Percentiles rank a stretch among this genome's conserved stretches.
These are phyloP conservation scores for Sterna hirundo DNA, from an alignment of 2,113 vertebrate species.

Conservation along the genomic window DNA sequence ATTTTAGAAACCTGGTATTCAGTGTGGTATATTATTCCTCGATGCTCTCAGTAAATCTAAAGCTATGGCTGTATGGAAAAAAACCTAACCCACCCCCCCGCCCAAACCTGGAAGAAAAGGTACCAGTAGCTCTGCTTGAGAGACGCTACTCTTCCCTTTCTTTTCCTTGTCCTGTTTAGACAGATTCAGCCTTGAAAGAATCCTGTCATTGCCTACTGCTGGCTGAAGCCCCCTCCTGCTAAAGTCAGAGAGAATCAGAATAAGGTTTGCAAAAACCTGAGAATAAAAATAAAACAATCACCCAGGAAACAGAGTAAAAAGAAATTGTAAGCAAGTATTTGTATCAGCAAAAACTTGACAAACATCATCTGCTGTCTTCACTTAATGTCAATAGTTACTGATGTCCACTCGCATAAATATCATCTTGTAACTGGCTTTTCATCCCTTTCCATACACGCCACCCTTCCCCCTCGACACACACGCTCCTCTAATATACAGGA, in stretches of 20 bases:
- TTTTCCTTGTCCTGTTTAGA: background rate
- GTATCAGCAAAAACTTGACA: constrained; percentile 54
- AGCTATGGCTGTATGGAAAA: background rate
- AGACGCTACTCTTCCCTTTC: background rate
- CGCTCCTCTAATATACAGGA: background rate
- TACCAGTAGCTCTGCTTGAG: background rate
- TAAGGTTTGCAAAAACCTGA: background rate
- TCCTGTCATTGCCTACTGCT: background rate
- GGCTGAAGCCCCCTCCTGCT: background rate
- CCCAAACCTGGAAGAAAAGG: background rate
- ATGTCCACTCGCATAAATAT: constrained; percentile 38
- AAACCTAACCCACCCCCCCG: rapidly evolving
- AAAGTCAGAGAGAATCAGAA: constrained; percentile 32
- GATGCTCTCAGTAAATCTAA: background rate
- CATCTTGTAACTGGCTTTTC: constrained; percentile 5
- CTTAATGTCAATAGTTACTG: constrained; percentile 46
- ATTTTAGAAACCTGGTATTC: background rate
- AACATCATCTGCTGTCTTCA: constrained; percentile 44
- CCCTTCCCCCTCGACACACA: background rate
- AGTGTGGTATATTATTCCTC: background rate
- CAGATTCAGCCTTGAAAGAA: background rate
- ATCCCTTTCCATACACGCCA: background rate
- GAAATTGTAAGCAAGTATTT: constrained; percentile 26
- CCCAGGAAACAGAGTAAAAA: constrained; percentile 19
- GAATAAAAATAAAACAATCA: constrained; percentile 43